Evolutionary conservation across 2,797 vertebrate genomes (phyloP).

Genomic region (Myotis pilosus): DNA sequence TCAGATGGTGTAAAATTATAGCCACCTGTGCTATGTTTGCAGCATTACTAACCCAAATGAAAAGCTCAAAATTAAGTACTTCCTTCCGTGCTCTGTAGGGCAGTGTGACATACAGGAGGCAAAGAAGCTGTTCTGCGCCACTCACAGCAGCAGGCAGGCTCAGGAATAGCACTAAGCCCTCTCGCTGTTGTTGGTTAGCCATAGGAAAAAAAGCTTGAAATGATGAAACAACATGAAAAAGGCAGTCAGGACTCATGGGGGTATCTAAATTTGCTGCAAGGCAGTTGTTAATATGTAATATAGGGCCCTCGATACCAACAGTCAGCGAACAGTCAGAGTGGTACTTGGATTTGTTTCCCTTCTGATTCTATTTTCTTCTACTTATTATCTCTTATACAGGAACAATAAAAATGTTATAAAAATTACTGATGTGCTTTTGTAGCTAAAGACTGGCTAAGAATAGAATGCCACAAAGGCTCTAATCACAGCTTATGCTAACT

Average conservation of each 20-base stretch:
- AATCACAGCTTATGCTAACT: neutral
- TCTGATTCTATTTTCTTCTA: conserved; percentile 23
- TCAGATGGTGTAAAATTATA: conserved; percentile 62
- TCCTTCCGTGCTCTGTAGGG: conserved; percentile 47
- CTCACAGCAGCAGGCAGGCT: neutral
- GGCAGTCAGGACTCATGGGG: neutral
- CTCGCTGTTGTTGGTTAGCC: conserved; percentile 41
- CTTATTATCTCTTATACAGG: neutral
- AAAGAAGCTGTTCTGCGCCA: neutral
- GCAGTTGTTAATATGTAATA: conserved; percentile 7
- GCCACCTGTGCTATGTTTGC: conserved; percentile 49
- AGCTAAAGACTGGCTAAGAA: conserved; percentile 43
- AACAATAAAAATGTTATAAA: conserved; percentile 63
- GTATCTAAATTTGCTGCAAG: conserved; percentile 27
- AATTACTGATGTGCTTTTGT: conserved; percentile 53
- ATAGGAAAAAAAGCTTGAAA: conserved; percentile 56
- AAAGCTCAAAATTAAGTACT: conserved; percentile 70
- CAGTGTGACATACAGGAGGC: conserved; percentile 47
- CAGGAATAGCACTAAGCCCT: conserved; percentile 54
- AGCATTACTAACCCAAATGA: conserved; percentile 57
- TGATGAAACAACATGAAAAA: conserved; percentile 55
- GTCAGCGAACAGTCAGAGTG: neutral
- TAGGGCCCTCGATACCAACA: neutral
- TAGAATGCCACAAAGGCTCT: conserved; percentile 29
- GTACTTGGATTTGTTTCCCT: neutral